phyloP scores from a whole-genome alignment of 1,140 invertebrate genomes.

The Acromyrmex charruanus region DNA sequence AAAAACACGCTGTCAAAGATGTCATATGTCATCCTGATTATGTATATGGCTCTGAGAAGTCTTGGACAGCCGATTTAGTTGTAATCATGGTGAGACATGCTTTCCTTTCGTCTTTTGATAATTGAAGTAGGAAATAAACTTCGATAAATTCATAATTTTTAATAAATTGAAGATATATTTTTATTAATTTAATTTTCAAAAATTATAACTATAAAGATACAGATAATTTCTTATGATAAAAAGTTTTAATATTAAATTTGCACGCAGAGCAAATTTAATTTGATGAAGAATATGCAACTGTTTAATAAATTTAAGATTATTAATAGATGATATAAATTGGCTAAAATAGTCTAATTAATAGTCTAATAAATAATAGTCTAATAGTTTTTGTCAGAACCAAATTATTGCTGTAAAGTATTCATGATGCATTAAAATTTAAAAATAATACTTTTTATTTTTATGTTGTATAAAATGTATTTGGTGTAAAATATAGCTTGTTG shows the following conservation, averaged over 20 bases:
- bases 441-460: neutral
- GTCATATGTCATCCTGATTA: slow-evolving; percentile 61
- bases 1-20: slow-evolving; percentile 31
- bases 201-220: neutral
- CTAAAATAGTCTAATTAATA: neutral
- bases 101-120: neutral
- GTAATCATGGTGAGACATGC: slow-evolving; percentile 43
- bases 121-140: neutral
- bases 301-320: neutral
- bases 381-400: neutral
- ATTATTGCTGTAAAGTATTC: neutral
- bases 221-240: neutral
- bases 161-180: neutral
- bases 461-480: neutral
- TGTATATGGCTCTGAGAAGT: slow-evolving; percentile 26
- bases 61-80: slow-evolving; percentile 52
- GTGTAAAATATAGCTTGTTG: neutral
- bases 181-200: neutral
- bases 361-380: neutral
- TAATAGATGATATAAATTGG: neutral
- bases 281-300: neutral
- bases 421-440: slow-evolving; percentile 1
- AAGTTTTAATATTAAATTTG: neutral
- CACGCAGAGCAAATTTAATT: neutral
- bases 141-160: neutral